Conservation (phyloP, 2,113 vertebrate genomes). For the Sardina pilchardus region DNA sequence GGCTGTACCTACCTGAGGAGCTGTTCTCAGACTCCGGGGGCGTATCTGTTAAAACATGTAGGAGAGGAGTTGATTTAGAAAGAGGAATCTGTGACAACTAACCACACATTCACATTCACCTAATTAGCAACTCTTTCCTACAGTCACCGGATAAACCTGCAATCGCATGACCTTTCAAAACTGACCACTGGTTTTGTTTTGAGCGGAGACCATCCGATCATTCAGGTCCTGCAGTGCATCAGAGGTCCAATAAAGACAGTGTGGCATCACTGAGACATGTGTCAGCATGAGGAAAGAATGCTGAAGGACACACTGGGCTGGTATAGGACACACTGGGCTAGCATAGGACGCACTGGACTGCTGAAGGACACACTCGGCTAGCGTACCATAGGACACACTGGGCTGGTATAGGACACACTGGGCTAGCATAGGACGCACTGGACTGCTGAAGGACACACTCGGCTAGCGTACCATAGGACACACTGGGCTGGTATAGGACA, state of each 20-base stretch:
- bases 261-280: not conserved
- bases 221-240: not conserved
- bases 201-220: not conserved
- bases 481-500: no score
- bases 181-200: not conserved
- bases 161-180: not conserved
- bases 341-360: no score
- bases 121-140: not conserved
- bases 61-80: not conserved
- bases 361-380: no score
- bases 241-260: not conserved
- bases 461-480: no score
- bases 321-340: no score
- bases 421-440: no score
- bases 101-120: not conserved
- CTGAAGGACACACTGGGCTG: no score
- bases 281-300: not conserved
- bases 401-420: no score
- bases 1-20: slow-evolving; percentile 59
- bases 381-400: no score
- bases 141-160: not conserved
- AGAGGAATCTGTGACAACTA: not conserved
- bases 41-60: slow-evolving; percentile 51
- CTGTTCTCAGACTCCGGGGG: slow-evolving; percentile 59
- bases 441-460: no score